These are phyloP conservation scores for Rhaphigaster nebulosa DNA, from an alignment of 2,888 invertebrate genomes.

Conservation along the genomic window DNA sequence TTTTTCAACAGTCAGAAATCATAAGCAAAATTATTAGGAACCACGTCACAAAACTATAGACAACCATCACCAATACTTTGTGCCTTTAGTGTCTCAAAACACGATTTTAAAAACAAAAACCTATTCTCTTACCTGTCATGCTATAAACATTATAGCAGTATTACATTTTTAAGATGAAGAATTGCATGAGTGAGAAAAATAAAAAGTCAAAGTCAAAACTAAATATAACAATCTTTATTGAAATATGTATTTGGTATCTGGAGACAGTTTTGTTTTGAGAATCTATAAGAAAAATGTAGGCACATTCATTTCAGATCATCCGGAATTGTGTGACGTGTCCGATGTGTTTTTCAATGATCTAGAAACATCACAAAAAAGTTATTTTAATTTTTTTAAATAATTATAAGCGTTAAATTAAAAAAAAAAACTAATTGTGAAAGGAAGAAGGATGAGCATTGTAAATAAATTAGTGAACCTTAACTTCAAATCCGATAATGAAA, in stretches of 20 bases:
- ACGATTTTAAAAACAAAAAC: slow-evolving; percentile 30
- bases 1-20: slow-evolving; percentile 25
- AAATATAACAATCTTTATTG: slow-evolving; percentile 51
- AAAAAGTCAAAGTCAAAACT: slow-evolving; percentile 52
- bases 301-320: slow-evolving; percentile 58
- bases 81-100: slow-evolving; percentile 47
- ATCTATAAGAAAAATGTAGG: slow-evolving; percentile 53
- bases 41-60: slow-evolving; percentile 59
- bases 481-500: not conserved
- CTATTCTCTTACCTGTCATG: slow-evolving; percentile 13
- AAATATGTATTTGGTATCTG: slow-evolving; percentile 56
- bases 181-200: slow-evolving; percentile 11
- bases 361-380: slow-evolving; percentile 57
- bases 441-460: not conserved
- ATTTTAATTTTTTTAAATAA: slow-evolving; percentile 40
- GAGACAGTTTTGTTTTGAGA: slow-evolving; percentile 52
- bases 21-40: slow-evolving; percentile 40
- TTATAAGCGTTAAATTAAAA: slow-evolving; percentile 8
- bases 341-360: slow-evolving; percentile 60
- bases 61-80: slow-evolving; percentile 52
- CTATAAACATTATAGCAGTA: slow-evolving; percentile 16
- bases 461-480: not conserved
- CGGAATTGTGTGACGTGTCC: slow-evolving; percentile 59
- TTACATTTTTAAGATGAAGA: slow-evolving; percentile 3
- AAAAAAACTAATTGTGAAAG: not conserved